These are phyloP conservation scores for Zeuzera pyrina DNA, from an alignment of 2,888 invertebrate species.

Conservation along the genomic window DNA sequence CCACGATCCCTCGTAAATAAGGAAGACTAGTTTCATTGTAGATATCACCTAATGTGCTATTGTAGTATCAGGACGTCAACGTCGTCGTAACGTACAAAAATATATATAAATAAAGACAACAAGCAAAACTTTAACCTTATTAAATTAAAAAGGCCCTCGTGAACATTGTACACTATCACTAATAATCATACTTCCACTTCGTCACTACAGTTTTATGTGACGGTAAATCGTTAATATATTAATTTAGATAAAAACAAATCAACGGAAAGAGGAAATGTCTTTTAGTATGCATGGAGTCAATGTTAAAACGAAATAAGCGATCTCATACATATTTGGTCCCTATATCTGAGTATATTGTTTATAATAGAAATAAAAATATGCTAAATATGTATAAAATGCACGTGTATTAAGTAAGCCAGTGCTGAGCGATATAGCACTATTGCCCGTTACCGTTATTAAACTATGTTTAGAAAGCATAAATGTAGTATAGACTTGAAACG, in stretches of 20 bases:
- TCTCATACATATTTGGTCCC: conserved; percentile 41
- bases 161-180: conserved; percentile 58
- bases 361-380: no score
- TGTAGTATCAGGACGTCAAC: conserved; percentile 51
- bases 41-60: conserved; percentile 64
- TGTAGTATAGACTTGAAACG: no score
- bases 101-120: conserved; percentile 59
- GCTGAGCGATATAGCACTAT: no score
- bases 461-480: no score
- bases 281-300: conserved; percentile 38
- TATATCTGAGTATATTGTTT: conserved; percentile 37
- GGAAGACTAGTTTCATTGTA: conserved; percentile 71
- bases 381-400: no score
- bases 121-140: conserved; percentile 59
- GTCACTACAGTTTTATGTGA: conserved; percentile 1
- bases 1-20: conserved; percentile 49
- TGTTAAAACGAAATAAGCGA: conserved; percentile 6
- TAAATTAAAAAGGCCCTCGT: conserved; percentile 63
- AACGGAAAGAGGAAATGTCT: conserved; percentile 53
- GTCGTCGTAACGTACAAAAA: conserved; percentile 52
- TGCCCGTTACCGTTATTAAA: no score
- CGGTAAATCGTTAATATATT: no score
- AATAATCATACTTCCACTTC: conserved; percentile 24
- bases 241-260: no score
- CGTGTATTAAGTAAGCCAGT: no score